Percentiles rank a stretch among this genome's conserved stretches.
These are phyloP conservation scores for Hormaphis cornu DNA, from an alignment of 1,140 invertebrate species.

Conservation along the genomic window DNA sequence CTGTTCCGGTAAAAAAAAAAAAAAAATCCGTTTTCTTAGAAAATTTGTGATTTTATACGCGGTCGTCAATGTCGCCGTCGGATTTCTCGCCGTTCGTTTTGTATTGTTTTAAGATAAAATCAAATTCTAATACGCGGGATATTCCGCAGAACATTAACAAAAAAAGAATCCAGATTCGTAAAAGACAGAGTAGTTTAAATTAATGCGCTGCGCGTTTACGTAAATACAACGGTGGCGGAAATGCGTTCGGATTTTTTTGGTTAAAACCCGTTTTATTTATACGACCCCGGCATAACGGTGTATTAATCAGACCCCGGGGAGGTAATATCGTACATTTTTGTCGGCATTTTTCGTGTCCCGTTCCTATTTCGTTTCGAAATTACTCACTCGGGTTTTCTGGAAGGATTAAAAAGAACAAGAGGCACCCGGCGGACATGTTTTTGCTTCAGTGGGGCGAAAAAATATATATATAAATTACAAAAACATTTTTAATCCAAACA, in stretches of 20 bases:
- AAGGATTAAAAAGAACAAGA: slow-evolving; percentile 8
- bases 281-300: not conserved
- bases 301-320: slow-evolving; percentile 13
- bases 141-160: too few species aligned
- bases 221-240: too few species aligned
- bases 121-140: too few species aligned
- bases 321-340: not conserved
- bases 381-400: not conserved
- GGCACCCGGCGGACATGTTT: not conserved
- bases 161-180: not conserved
- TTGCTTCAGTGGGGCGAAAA: not conserved
- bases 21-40: too few species aligned
- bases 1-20: too few species aligned
- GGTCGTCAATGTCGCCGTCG: too few species aligned
- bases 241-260: not conserved
- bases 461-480: not conserved
- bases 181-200: too few species aligned
- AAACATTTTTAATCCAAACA: slow-evolving; percentile 1
- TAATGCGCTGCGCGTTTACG: too few species aligned
- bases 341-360: not conserved
- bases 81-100: too few species aligned
- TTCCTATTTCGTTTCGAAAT: not conserved
- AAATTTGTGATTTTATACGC: too few species aligned
- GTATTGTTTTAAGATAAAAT: too few species aligned
- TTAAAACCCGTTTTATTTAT: not conserved